Evolutionary conservation across 2,888 invertebrate species (phyloP).

Genomic region (Ochlodes sylvanus): DNA sequence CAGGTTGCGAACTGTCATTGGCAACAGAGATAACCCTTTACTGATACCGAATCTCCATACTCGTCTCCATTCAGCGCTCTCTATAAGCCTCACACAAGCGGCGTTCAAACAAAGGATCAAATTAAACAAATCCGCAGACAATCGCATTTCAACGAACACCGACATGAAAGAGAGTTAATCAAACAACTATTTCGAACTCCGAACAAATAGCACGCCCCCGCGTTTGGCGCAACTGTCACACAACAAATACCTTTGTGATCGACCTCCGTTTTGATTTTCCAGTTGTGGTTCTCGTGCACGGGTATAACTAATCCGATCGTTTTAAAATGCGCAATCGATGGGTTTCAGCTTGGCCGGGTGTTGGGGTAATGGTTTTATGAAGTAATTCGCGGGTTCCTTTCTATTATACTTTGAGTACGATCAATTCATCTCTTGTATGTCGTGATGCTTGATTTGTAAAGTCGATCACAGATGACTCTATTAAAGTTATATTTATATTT

Average conservation of each 20-base stretch:
- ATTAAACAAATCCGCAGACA: conserved; percentile 82
- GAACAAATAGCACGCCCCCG: conserved; percentile 68
- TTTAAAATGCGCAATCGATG: conserved; percentile 73
- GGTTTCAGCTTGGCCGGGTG: conserved; percentile 73
- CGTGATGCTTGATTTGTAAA: no score
- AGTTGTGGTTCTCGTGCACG: conserved; percentile 50
- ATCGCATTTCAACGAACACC: conserved; percentile 70
- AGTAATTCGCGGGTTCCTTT: conserved; percentile 39
- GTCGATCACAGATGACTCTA: no score
- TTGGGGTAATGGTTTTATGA: conserved; percentile 44
- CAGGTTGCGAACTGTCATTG: conserved; percentile 69
- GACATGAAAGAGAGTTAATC: conserved; percentile 84
- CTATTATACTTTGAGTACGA: conserved; percentile 22
- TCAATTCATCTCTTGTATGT: background rate
- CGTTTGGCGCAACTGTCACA: conserved; percentile 66
- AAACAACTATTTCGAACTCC: conserved; percentile 72
- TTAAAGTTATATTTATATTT: no score
- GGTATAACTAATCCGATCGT: conserved; percentile 67
- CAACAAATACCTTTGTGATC: conserved; percentile 76
- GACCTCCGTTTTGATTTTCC: conserved; percentile 55
- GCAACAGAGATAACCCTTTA: conserved; percentile 71
- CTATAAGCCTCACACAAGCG: conserved; percentile 76
- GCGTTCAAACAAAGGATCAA: conserved; percentile 80
- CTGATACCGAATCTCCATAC: conserved; percentile 69
- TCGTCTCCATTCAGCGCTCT: conserved; percentile 58